Base-by-base conservation (phyloP, 2,797 vertebrate species). In the Girardinus metallicus region DNA sequence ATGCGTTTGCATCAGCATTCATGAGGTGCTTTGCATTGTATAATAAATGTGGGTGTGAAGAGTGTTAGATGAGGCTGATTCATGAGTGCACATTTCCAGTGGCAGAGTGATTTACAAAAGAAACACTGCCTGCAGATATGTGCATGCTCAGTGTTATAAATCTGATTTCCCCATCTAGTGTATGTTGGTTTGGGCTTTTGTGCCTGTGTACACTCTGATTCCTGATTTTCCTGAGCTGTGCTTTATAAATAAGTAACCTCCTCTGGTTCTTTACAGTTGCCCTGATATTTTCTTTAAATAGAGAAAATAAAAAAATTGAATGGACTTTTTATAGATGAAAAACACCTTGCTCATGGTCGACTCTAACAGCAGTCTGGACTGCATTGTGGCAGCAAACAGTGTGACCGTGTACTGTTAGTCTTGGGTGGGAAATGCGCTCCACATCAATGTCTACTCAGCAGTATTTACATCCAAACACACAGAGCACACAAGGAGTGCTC, bases 371-470 rank as follows among this genome's bases (percentile, higher is more conserved):
- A 64, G 53, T 39, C 26, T 39, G 44, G 11, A 29, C 73, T 43
- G 76, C 51, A 43, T 21, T 46, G 73, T 78, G 29, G 80, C 10
- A 21, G 75, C 53, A 83, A 87, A 89, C 76, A 79, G 51, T 11
- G 39, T 4, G 64, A 75, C 51, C 57, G 46, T 79, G 77, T 80
- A 41, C 74, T 77, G 76, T 75, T 72, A 47, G 36, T 60, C 74
- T 46, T 76, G 70, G 41, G 46, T 5, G 66, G 53, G 62, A 71
- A 81, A 73, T 78, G 87, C 85, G 85, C 85, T 9, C 72, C 34
- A 62, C 12, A 74, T 81, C 79, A 85, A 1, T 80, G 72, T 89
- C 85, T 86, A 76, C 75, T 90, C 83, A 85, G 87, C 85, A 89
- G 83, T 82, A 84, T 76, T 80, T 79, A 75, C 74, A 78, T 64